These are phyloP conservation scores for Myotis findleyi DNA, from an alignment of 2,797 vertebrate species.

Conservation along the genomic window DNA sequence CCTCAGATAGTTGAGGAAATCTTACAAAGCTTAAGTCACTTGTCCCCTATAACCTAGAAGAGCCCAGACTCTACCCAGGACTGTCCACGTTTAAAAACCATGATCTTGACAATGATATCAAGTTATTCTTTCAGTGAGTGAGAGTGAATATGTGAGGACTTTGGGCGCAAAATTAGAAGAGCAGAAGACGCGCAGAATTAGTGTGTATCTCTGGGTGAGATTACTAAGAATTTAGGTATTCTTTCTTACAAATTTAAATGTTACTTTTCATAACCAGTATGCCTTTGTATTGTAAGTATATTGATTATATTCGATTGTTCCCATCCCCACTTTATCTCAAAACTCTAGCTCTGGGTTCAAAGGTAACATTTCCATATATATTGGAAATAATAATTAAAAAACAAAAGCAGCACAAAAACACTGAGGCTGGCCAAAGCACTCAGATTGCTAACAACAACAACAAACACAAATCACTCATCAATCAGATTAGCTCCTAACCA, in stretches of 20 bases:
- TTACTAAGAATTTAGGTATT: not conserved
- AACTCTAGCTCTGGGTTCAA: not conserved
- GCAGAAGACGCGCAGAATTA: not conserved
- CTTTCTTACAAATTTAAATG: not conserved
- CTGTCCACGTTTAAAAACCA: not conserved
- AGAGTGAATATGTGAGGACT: not conserved
- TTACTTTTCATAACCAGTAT: not conserved
- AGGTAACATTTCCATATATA: not conserved
- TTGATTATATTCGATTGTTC: not conserved
- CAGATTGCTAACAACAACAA: not conserved
- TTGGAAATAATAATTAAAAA: not conserved
- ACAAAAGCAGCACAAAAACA: not conserved
- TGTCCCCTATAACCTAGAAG: not conserved
- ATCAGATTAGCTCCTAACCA: not conserved
- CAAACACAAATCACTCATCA: no score
- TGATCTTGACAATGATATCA: not conserved
- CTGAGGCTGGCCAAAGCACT: not conserved
- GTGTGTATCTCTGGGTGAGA: not conserved
- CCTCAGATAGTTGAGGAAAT: not conserved
- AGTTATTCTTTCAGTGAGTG: not conserved
- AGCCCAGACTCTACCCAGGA: not conserved
- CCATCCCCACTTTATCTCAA: not conserved
- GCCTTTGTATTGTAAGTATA: not conserved
- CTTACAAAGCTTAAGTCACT: not conserved
- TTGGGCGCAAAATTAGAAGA: not conserved